Percentiles rank a stretch among this genome's conserved stretches.
Evolutionary conservation across 2,113 vertebrate species (phyloP).

Genomic region (Lasiurus cinereus): DNA sequence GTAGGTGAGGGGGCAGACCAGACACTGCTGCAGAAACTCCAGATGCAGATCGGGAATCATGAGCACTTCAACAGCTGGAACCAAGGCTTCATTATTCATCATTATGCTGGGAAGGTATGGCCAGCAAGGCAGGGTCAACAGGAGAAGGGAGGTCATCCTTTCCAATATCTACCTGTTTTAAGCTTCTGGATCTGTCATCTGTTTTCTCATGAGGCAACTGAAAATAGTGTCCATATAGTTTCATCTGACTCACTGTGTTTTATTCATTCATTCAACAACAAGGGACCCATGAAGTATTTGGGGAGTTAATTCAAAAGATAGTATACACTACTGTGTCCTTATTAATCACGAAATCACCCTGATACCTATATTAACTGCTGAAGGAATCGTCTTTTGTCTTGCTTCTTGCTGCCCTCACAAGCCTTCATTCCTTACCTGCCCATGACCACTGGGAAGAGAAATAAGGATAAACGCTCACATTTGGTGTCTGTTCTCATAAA

Average conservation of each 20-base stretch:
- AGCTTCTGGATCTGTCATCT: not conserved
- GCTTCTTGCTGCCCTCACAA: not conserved
- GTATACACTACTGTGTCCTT: not conserved
- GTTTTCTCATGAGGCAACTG: not conserved
- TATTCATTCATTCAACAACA: not conserved
- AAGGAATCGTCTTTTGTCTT: not conserved
- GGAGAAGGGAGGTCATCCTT: not conserved
- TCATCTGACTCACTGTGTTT: not conserved
- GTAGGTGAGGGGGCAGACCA: constrained; percentile 98
- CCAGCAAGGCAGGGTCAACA: not conserved
- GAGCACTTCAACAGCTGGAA: constrained; percentile 99
- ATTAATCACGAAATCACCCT: not conserved
- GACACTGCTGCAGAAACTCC: constrained; percentile 97
- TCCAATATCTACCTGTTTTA: not conserved
- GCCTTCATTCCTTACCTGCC: not conserved
- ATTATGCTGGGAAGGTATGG: constrained; percentile 97
- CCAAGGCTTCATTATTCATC: constrained; percentile 99
- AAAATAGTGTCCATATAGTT: not conserved
- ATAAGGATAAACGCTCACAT: not conserved
- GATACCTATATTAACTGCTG: not conserved
- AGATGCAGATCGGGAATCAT: constrained; percentile 96
- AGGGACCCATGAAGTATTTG: not conserved
- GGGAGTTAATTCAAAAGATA: not conserved
- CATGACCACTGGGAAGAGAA: not conserved
- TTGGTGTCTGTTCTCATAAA: not conserved